Conservation (phyloP, 2,797 vertebrate species). For the Pangasius sanitwongsei region DNA sequence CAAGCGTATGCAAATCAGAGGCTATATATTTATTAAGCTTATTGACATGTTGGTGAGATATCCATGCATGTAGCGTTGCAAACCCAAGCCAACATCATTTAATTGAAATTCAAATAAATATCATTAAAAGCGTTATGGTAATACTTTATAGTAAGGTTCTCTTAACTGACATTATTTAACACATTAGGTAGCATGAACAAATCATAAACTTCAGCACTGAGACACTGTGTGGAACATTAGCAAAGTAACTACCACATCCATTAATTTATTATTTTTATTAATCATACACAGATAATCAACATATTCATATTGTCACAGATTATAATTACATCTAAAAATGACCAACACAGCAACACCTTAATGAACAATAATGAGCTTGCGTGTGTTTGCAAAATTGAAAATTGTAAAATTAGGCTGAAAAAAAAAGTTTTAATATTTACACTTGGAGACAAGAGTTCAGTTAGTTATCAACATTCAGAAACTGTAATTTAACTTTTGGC, state of each 20-base stretch:
- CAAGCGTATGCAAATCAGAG: slow-evolving; percentile 13
- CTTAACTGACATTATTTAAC: background rate
- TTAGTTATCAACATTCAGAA: background rate
- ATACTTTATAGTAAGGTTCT: background rate
- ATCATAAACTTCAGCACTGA: background rate
- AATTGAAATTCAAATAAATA: background rate
- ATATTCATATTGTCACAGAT: background rate
- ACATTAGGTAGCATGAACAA: background rate
- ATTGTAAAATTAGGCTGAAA: background rate
- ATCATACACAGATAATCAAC: background rate
- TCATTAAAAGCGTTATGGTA: background rate
- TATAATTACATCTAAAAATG: background rate
- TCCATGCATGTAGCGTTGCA: background rate
- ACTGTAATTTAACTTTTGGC: background rate
- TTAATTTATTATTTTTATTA: background rate
- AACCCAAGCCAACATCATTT: background rate
- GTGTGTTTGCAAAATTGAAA: background rate
- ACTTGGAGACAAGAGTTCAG: no score
- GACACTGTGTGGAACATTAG: background rate
- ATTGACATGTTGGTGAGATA: background rate
- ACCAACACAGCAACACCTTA: background rate
- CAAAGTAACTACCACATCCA: background rate
- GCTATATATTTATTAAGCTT: slow-evolving; percentile 2
- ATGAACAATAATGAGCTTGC: background rate
- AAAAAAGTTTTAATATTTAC: no score